Percentiles rank a stretch among this genome's conserved stretches.
These are phyloP conservation scores for Drosophila merina DNA, from an alignment of 2,888 invertebrate species.

Conservation along the genomic window DNA sequence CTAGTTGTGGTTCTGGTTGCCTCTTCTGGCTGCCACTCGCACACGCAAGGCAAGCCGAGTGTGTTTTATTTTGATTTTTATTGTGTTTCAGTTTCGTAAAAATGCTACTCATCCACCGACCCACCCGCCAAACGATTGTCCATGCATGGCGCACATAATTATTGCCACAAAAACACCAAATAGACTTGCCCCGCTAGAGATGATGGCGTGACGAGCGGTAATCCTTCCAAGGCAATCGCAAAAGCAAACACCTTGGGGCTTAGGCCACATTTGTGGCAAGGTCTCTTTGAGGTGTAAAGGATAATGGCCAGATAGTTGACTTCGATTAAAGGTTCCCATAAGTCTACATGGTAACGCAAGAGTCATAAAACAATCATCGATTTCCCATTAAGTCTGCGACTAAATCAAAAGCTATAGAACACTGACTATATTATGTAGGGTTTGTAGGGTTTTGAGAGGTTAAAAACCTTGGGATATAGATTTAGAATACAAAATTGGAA, in stretches of 20 bases:
- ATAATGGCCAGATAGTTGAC: conserved; percentile 10
- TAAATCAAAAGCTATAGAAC: no score
- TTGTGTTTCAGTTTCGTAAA: background rate
- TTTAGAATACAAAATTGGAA: background rate
- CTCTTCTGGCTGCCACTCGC: conserved; percentile 42
- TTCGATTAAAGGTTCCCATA: conserved; percentile 5
- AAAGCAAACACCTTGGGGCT: conserved; percentile 21
- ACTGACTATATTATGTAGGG: no score
- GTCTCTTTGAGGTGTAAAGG: conserved; percentile 21
- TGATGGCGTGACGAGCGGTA: conserved; percentile 41
- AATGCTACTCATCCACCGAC: conserved; percentile 4
- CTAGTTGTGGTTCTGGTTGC: conserved; percentile 23
- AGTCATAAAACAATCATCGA: background rate
- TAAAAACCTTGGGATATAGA: background rate
- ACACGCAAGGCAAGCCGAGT: conserved; percentile 53
- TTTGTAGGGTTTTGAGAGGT: no score
- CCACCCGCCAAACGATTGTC: conserved; percentile 20
- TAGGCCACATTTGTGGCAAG: conserved; percentile 18
- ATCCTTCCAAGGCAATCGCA: conserved; percentile 26
- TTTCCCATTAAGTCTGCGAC: background rate
- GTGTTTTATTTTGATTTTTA: conserved; percentile 47
- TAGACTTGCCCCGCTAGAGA: conserved; percentile 23
- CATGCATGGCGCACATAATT: conserved; percentile 40
- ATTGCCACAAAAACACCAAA: conserved; percentile 32
- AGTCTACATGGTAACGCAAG: background rate